Base-by-base conservation (phyloP, 2,888 invertebrate genomes). In the Schrankia costaestrigalis region DNA sequence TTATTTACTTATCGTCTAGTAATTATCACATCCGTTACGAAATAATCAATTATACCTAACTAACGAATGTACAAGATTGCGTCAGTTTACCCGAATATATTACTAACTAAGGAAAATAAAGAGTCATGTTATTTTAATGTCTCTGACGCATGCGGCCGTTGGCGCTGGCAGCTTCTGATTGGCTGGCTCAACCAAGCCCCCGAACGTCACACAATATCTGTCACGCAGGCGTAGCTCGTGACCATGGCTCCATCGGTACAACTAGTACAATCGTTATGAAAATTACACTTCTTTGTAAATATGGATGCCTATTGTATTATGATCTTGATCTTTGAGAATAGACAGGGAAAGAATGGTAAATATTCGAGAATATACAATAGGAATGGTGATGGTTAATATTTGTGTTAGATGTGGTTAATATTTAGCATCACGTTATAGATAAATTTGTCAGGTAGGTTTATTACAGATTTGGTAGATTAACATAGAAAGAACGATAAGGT, bases 141-240 rank as follows among this genome's bases (percentile, higher is more conserved):
- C 24, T 49, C 28, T 63, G 59, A 59, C 55, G 53, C 45, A 50
- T 31, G 30, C 40, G 25, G 25, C 12, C 36, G 35, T 36, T 50
- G 35, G 29, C 34, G 54, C 35, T 61, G 63, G 63, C 58, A 52
- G 52, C 14, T 33, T 39, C 41, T 51, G 57, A 69, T 69, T 69
- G 69, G 69, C 50, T 46, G 51, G 35, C 39, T 34, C 35, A 45
- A 80, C 71, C 82, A 73, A 82, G 82, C 82, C 78, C 78, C 78
- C 53, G 47, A 45, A 66, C 78, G 78, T 75, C 79, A 75, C 43
- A 44, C 56, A 39, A 46, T 60, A 67, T 54, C 46, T 53, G 51
- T 60, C 61, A 56, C 54, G 63, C 56, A 55, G 48, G 49, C 56
- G 60, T 45, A 55, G 51, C 68, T 65, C 64, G 67, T 72, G 70